Percentiles rank a stretch among this genome's conserved stretches.
Conservation (phyloP, 2,888 invertebrate species). For the Reticulitermes lucifugus region DNA sequence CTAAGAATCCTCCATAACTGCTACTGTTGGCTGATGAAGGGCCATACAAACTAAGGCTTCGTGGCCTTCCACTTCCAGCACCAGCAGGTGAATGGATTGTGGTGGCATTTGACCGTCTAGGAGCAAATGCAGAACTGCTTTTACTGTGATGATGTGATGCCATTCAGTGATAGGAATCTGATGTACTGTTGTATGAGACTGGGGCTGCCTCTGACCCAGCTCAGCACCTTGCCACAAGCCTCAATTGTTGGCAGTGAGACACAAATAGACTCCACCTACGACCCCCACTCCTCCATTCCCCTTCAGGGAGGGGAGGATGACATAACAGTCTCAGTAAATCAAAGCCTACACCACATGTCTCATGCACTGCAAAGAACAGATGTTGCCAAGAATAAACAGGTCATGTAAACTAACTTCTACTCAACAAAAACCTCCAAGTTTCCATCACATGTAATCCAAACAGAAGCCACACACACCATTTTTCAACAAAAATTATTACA, state of each 20-base stretch:
- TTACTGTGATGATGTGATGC: slow-evolving; percentile 9
- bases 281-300: background rate
- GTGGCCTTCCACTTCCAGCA: slow-evolving; percentile 58
- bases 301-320: slow-evolving; percentile 16
- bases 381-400: background rate
- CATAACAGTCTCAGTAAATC: slow-evolving; percentile 24
- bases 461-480: too few relatives aligned
- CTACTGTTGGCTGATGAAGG: slow-evolving; percentile 19
- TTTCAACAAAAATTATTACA: too few relatives aligned
- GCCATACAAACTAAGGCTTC: slow-evolving; percentile 34
- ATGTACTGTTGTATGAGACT: background rate
- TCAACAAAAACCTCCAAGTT: too few relatives aligned
- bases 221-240: slow-evolving; percentile 28
- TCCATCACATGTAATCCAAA: too few relatives aligned
- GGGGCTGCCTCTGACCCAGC: background rate
- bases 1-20: slow-evolving; percentile 21
- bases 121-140: slow-evolving; percentile 38
- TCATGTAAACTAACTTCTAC: too few relatives aligned
- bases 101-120: slow-evolving; percentile 46
- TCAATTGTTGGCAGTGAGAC: slow-evolving; percentile 38
- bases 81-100: slow-evolving; percentile 26
- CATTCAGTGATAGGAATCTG: slow-evolving; percentile 14
- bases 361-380: background rate
- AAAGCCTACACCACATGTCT: slow-evolving; percentile 19
- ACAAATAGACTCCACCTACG: slow-evolving; percentile 51